Percentiles rank a stretch among this genome's conserved stretches.
These are phyloP conservation scores for Lasius fuliginosus DNA, from an alignment of 2,888 invertebrate genomes.

Conservation along the genomic window DNA sequence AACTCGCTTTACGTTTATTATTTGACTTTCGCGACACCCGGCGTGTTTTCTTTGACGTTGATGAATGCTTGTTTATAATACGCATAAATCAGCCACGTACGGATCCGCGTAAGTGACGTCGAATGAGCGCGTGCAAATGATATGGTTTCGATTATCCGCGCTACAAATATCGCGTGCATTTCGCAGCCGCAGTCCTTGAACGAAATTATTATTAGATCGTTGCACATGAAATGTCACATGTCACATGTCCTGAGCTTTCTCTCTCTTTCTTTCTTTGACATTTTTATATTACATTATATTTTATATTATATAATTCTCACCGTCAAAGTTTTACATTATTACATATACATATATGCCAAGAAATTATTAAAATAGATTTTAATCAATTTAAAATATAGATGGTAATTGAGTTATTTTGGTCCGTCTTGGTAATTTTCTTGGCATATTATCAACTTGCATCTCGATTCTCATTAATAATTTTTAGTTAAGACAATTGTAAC, in stretches of 20 bases:
- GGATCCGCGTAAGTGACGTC: constrained; percentile 4
- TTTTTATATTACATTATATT: neutral
- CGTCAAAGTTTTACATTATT: neutral
- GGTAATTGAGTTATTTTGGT: neutral
- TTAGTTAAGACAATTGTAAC: neutral
- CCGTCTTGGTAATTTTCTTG: neutral
- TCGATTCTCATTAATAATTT: neutral
- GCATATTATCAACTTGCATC: neutral
- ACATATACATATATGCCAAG: neutral
- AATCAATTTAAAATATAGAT: neutral
- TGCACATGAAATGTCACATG: constrained; percentile 17
- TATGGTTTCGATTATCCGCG: constrained; percentile 31
- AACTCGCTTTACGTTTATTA: neutral
- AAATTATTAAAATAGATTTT: neutral
- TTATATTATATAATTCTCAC: neutral
- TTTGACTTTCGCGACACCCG: constrained; percentile 12
- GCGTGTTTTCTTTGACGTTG: constrained; percentile 6
- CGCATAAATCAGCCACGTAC: constrained; percentile 16
- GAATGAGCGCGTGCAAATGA: constrained; percentile 14
- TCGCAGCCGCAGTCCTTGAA: constrained; percentile 7
- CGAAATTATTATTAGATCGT: constrained; percentile 24
- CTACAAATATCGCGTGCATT: constrained; percentile 39
- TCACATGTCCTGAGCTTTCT: neutral
- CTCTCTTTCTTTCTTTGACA: neutral
- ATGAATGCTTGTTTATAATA: constrained; percentile 27